Evolutionary conservation across 2,888 invertebrate genomes (phyloP).

Genomic region (Mystacides longicornis): DNA sequence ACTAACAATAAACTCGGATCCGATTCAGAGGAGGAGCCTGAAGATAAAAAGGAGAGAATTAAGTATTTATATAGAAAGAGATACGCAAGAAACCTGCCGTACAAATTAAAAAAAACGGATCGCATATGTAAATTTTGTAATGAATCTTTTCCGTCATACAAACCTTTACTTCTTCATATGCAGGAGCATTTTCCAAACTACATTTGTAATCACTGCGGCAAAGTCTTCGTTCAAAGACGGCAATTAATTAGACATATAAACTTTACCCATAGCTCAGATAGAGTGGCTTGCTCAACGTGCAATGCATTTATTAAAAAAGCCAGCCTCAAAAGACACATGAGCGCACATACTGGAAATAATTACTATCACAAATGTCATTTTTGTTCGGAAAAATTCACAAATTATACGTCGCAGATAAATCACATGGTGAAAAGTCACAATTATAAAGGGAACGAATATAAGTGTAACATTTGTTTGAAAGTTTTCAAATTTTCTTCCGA

Average conservation of each 20-base stretch:
- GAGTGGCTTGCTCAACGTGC: slow-evolving; percentile 11
- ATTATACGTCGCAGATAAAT: slow-evolving; percentile 40
- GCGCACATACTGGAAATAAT: slow-evolving; percentile 6
- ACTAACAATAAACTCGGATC: too few relatives aligned
- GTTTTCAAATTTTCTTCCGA: background rate
- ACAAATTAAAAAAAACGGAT: slow-evolving; percentile 13
- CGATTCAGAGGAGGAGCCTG: background rate
- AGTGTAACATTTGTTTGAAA: slow-evolving; percentile 22
- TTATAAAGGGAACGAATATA: slow-evolving; percentile 19
- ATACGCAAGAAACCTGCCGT: slow-evolving; percentile 14
- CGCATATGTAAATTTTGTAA: slow-evolving; percentile 16
- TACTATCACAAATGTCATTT: slow-evolving; percentile 33
- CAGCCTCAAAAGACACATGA: slow-evolving; percentile 8
- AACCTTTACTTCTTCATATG: slow-evolving; percentile 16
- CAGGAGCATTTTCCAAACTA: slow-evolving; percentile 18
- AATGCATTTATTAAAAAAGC: slow-evolving; percentile 8
- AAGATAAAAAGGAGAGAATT: slow-evolving; percentile 1
- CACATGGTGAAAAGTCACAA: slow-evolving; percentile 35
- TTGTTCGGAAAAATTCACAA: slow-evolving; percentile 37
- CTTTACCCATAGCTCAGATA: slow-evolving; percentile 1
- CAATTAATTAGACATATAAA: slow-evolving; percentile 15
- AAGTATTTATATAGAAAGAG: slow-evolving; percentile 2
- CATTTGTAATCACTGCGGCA: slow-evolving; percentile 21
- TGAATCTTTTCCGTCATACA: slow-evolving; percentile 18
- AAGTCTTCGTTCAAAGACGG: slow-evolving; percentile 10